Conservation (phyloP, 2,113 vertebrate genomes). For the Gadus chalcogrammus region DNA sequence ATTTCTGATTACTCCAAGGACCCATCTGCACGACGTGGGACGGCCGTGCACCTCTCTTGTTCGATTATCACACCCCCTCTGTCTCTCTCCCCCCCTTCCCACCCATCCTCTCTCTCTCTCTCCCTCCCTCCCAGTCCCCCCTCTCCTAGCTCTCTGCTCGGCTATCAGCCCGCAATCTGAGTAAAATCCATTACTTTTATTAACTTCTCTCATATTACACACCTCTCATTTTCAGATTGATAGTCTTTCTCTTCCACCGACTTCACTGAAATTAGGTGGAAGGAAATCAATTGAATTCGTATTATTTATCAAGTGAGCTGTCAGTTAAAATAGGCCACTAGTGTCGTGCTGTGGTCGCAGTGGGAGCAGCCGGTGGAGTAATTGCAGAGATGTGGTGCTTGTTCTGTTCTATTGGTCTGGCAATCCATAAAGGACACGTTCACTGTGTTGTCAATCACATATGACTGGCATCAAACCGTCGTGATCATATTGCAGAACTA, state of each 20-base stretch:
- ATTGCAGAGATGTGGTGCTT: constrained; percentile 35
- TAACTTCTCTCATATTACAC: constrained; percentile 56
- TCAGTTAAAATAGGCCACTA: constrained; percentile 37
- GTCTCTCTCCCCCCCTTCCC: constrained; percentile 30
- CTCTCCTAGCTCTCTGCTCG: constrained; percentile 18
- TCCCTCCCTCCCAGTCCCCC: constrained; percentile 25
- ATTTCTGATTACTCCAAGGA: constrained; percentile 76
- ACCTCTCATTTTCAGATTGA: constrained; percentile 53
- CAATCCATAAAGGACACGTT: constrained; percentile 8
- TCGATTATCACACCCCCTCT: constrained; percentile 51
- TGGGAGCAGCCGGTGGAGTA: constrained; percentile 38
- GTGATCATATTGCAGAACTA: too few species aligned
- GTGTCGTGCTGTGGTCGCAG: constrained; percentile 25
- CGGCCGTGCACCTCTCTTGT: constrained; percentile 35
- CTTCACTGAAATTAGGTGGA: constrained; percentile 46
- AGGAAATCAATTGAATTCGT: constrained; percentile 57
- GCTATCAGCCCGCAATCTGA: neutral
- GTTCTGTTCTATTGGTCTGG: constrained; percentile 32
- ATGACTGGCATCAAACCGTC: too few species aligned
- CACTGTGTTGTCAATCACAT: neutral
- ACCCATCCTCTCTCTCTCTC: constrained; percentile 6
- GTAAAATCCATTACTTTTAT: constrained; percentile 64
- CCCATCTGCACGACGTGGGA: constrained; percentile 36
- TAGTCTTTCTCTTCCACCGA: constrained; percentile 30
- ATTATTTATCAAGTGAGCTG: constrained; percentile 58